Base-by-base conservation (phyloP, 2,797 vertebrate genomes). In the Pitangus sulphuratus region DNA sequence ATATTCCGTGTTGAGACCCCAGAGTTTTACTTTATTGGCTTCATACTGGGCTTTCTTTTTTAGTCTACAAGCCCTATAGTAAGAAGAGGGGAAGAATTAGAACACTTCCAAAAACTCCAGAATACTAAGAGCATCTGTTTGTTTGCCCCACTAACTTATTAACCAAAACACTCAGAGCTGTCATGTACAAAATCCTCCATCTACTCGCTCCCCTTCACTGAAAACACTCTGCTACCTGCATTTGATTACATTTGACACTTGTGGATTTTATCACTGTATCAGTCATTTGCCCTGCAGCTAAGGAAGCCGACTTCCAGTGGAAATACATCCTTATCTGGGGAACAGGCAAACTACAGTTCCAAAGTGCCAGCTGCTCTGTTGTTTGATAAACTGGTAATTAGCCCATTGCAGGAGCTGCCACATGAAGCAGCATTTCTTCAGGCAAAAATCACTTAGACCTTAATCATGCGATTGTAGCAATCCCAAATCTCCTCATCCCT, bases 11-110 rank as follows among this genome's bases (percentile, higher is more conserved):
- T 99, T 99, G 96, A 99, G 99, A 96, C 99, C 99, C 99, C 99
- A 99, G 80, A 99, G 98, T 97, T 99, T 99, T 95, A 99, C 99
- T 98, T 99, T 99, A 98, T 99, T 99, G 93, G 99, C 99, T 98
- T 99, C 99, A 94, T 99, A 99, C 95, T 99, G 99, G 42, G 99
- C 99, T 98, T 99, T 99, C 99, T 99, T 99, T 98, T 99, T 99
- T 97, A 99, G 98, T 86, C 99, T 98, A 96, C 99, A 99, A 95
- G 99, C 99, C 98, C 99, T 99, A 82, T 33, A 75, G 93, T 48
- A 86, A 94, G 91, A 94, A 95, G 60, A 97, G 82, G 76, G 75
- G 84, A 93, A 94, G 40, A 97, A 90, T 93, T 85, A 96, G 89
- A 93, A 92, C 76, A 88, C 74, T 72, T 39, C 86, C 76, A 94